Conservation (phyloP, 2,888 invertebrate genomes). For the Ernsta delagoae region DNA sequence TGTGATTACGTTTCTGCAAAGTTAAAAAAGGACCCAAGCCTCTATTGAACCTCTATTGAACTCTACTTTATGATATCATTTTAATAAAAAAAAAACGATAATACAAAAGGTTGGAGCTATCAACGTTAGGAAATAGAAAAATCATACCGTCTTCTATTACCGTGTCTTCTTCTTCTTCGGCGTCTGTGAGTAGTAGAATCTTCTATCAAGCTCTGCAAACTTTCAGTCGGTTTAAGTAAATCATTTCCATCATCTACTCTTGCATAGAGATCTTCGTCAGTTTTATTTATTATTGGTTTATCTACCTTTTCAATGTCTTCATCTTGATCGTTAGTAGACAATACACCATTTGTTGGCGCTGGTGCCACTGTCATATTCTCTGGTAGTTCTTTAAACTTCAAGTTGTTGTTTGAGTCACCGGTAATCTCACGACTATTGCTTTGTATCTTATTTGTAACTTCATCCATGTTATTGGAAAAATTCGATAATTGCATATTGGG, state of each 20-base stretch:
- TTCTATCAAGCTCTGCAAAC: conserved; percentile 67
- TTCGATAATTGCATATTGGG: conserved; percentile 71
- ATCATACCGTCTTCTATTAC: conserved; percentile 72
- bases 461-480: conserved; percentile 73
- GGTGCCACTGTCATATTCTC: conserved; percentile 78
- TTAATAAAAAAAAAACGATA: too few species aligned
- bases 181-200: conserved; percentile 57
- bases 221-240: conserved; percentile 71
- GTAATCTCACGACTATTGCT: conserved; percentile 83
- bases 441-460: conserved; percentile 81
- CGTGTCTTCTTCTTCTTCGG: conserved; percentile 70
- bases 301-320: conserved; percentile 54
- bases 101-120: not conserved
- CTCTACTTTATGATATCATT: too few species aligned
- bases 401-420: conserved; percentile 71
- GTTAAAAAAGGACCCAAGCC: not conserved
- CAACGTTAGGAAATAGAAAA: conserved; percentile 29
- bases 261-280: conserved; percentile 53
- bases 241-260: conserved; percentile 62
- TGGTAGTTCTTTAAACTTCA: conserved; percentile 73
- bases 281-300: conserved; percentile 58
- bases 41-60: too few species aligned
- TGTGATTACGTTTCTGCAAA: not conserved
- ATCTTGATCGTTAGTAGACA: conserved; percentile 68
- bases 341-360: conserved; percentile 76